Percentiles rank a stretch among this genome's conserved stretches.
Conservation (phyloP, 2,113 vertebrate genomes). For the Manacus vitellinus region DNA sequence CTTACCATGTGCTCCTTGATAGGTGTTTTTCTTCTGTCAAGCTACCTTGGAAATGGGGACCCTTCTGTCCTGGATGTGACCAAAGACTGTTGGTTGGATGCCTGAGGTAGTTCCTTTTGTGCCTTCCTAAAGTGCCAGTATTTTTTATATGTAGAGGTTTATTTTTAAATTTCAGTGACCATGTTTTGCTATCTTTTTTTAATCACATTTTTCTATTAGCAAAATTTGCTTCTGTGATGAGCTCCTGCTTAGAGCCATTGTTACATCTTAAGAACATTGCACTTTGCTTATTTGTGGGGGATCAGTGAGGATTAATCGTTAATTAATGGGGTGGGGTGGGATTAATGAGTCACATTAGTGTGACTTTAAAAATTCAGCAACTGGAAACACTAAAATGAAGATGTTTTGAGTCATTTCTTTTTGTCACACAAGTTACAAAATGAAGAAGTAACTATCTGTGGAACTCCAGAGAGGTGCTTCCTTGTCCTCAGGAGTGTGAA, state of each 20-base stretch:
- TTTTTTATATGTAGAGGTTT: constrained; percentile 3
- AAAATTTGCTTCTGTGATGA: not conserved
- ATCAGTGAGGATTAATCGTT: not conserved
- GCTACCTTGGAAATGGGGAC: not conserved
- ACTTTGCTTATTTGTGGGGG: not conserved
- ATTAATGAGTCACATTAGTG: not conserved
- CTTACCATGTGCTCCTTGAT: not conserved
- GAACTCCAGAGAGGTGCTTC: not conserved
- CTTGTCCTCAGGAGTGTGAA: not conserved
- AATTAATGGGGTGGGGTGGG: not conserved
- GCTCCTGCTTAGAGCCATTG: not conserved
- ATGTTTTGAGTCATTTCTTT: not conserved
- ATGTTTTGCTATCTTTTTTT: not conserved
- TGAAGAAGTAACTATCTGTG: not conserved
- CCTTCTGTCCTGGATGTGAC: not conserved
- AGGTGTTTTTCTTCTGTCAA: not conserved
- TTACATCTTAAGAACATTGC: not conserved
- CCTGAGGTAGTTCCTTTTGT: not conserved
- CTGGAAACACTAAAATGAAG: not conserved
- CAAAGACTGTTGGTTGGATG: not conserved
- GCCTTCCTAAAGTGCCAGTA: constrained; percentile 1
- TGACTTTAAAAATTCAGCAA: not conserved
- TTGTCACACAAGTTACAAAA: not conserved
- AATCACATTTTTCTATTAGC: not conserved
- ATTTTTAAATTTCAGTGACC: not conserved